phyloP scores from a whole-genome alignment of 2,797 vertebrate genomes.

The Gila robusta region DNA sequence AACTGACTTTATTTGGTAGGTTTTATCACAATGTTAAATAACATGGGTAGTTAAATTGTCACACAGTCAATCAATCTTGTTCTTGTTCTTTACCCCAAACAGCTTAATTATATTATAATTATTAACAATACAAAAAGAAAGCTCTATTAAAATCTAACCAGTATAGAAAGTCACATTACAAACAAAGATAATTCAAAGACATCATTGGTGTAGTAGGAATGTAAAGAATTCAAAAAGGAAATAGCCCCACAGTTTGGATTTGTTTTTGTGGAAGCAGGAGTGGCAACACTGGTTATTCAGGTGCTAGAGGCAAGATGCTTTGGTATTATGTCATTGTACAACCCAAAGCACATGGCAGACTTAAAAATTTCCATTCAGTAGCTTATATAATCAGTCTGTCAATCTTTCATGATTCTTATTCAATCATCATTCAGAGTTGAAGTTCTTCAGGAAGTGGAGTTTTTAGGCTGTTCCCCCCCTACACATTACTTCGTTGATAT shows the following conservation, averaged over 20 bases:
- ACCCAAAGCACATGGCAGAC: slow-evolving; percentile 18
- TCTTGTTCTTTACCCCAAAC: not conserved
- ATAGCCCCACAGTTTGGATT: not conserved
- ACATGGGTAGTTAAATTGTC: not conserved
- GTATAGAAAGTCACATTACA: not conserved
- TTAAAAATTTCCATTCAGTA: not conserved
- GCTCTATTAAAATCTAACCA: not conserved
- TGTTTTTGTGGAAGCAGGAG: not conserved
- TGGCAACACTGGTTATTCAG: slow-evolving; percentile 32
- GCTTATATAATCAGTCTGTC: not conserved
- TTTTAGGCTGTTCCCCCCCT: not conserved
- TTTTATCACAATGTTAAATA: not conserved
- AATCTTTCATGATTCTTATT: not conserved
- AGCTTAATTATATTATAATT: not conserved
- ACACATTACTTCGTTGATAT: slow-evolving; percentile 31
- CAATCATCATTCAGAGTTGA: slow-evolving; percentile 10
- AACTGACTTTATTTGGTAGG: not conserved
- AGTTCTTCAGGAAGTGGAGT: not conserved
- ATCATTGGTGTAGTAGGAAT: not conserved
- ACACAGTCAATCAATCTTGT: not conserved
- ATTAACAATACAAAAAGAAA: not conserved
- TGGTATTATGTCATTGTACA: not conserved
- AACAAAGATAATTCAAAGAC: not conserved
- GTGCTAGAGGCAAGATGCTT: slow-evolving; percentile 14
- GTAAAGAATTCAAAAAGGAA: slow-evolving; percentile 25